Conservation (phyloP, 1,140 invertebrate species). For the Cylas formicarius region DNA sequence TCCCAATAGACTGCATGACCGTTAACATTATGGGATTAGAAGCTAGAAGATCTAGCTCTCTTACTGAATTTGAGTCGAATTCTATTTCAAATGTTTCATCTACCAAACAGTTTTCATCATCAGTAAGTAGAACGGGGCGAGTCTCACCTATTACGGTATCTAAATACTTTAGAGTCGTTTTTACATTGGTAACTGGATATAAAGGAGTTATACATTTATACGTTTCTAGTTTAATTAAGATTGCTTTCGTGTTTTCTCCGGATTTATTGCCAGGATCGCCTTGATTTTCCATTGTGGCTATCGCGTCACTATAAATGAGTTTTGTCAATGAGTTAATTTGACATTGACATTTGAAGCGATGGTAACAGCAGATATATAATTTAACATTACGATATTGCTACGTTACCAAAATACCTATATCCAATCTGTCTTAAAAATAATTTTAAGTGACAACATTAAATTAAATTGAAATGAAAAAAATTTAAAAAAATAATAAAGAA, state of each 20-base stretch:
- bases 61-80: slow-evolving; percentile 15
- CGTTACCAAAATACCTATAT: no score
- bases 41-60: slow-evolving; percentile 20
- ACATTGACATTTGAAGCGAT: no score
- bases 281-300: no score
- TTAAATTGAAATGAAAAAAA: no score
- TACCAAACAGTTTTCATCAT: slow-evolving; percentile 18
- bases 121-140: slow-evolving; percentile 10
- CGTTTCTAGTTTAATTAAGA: slow-evolving; percentile 5
- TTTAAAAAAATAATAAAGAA: no score
- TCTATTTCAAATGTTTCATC: slow-evolving; percentile 15
- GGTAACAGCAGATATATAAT: no score
- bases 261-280: no score
- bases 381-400: no score
- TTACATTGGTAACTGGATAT: slow-evolving; percentile 22
- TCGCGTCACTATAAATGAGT: no score
- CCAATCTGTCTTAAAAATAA: no score
- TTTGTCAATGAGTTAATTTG: no score
- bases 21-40: slow-evolving; percentile 15
- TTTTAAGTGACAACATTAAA: no score
- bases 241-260: slow-evolving; percentile 7
- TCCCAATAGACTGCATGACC: slow-evolving; percentile 9
- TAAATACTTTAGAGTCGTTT: slow-evolving; percentile 14
- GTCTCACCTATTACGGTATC: slow-evolving; percentile 18
- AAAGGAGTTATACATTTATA: slow-evolving; percentile 14